These are phyloP conservation scores for Chelonia mydas DNA, from an alignment of 2,797 vertebrate genomes.

Conservation along the genomic window DNA sequence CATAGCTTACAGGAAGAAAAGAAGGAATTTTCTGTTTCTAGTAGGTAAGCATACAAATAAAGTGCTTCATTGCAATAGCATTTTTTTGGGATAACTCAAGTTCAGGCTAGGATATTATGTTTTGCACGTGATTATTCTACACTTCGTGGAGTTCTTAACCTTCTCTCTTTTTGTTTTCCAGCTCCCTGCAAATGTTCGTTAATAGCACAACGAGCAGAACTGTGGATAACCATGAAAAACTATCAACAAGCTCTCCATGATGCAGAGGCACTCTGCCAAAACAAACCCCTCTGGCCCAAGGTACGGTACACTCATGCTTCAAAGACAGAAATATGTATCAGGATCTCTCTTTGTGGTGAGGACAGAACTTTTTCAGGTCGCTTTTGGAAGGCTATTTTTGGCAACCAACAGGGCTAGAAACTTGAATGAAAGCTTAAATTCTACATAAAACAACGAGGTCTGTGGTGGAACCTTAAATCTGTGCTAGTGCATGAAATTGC, in stretches of 20 bases:
- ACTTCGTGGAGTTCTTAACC: not conserved
- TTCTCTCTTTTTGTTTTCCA: slow-evolving; percentile 59
- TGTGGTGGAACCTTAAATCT: not conserved
- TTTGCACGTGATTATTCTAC: not conserved
- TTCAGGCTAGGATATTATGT: not conserved
- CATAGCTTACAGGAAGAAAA: not conserved
- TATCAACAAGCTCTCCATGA: slow-evolving; percentile 88
- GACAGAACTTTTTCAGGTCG: not conserved
- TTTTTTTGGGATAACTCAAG: not conserved
- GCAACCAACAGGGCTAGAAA: not conserved
- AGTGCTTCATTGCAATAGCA: not conserved
- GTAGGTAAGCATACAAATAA: not conserved
- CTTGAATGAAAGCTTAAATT: fast-evolving
- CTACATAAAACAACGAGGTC: not conserved
- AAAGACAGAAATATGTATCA: not conserved
- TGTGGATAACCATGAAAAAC: slow-evolving; percentile 88
- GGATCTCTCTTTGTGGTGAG: not conserved
- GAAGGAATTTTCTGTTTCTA: not conserved
- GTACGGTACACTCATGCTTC: slow-evolving; percentile 66
- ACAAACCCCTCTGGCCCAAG: slow-evolving; percentile 87
- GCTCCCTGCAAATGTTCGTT: slow-evolving; percentile 76
- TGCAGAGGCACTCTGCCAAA: slow-evolving; percentile 81
- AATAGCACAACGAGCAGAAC: slow-evolving; percentile 84
- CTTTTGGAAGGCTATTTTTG: fast-evolving
- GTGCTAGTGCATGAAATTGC: not conserved